These are phyloP conservation scores for Protosalanx chinensis DNA, from an alignment of 2,797 vertebrate genomes.

Conservation along the genomic window DNA sequence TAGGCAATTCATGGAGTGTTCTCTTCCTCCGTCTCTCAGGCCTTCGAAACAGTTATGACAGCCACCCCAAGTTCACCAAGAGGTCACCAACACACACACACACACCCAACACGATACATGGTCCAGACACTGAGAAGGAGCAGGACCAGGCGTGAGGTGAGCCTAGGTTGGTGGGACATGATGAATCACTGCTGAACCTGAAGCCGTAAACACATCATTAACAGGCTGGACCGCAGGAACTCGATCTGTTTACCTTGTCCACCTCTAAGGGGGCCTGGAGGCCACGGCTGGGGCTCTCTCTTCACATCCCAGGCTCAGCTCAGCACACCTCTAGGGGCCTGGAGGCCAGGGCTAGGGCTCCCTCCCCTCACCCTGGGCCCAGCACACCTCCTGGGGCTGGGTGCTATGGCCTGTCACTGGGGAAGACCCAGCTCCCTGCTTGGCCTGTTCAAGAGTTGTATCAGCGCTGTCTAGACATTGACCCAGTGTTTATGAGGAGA, in stretches of 20 bases:
- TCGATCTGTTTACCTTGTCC: slow-evolving; percentile 60
- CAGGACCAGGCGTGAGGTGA: slow-evolving; percentile 24
- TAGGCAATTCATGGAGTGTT: slow-evolving; percentile 15
- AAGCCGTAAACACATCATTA: slow-evolving; percentile 73
- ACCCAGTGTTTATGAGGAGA: slow-evolving; percentile 6
- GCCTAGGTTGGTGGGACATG: slow-evolving; percentile 45
- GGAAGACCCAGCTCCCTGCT: slow-evolving; percentile 10
- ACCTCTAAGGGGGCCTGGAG: slow-evolving; percentile 14
- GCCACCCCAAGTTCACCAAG: slow-evolving; percentile 31
- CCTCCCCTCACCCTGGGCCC: no score
- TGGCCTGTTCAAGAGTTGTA: slow-evolving; percentile 6
- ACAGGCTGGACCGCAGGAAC: slow-evolving; percentile 61
- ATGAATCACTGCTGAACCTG: slow-evolving; percentile 65
- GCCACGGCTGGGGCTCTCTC: background rate
- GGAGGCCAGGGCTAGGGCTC: no score
- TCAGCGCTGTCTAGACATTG: background rate
- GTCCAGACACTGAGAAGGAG: slow-evolving; percentile 32
- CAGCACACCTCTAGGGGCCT: background rate
- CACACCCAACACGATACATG: slow-evolving; percentile 14
- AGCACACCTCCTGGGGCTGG: slow-evolving; percentile 6
- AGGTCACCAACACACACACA: slow-evolving; percentile 40
- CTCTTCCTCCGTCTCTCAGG: slow-evolving; percentile 21
- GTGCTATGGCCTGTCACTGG: slow-evolving; percentile 35
- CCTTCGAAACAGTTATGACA: slow-evolving; percentile 26
- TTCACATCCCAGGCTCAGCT: background rate